Conservation (phyloP, 2,797 vertebrate genomes). For the Leucoraja ocellata region DNA sequence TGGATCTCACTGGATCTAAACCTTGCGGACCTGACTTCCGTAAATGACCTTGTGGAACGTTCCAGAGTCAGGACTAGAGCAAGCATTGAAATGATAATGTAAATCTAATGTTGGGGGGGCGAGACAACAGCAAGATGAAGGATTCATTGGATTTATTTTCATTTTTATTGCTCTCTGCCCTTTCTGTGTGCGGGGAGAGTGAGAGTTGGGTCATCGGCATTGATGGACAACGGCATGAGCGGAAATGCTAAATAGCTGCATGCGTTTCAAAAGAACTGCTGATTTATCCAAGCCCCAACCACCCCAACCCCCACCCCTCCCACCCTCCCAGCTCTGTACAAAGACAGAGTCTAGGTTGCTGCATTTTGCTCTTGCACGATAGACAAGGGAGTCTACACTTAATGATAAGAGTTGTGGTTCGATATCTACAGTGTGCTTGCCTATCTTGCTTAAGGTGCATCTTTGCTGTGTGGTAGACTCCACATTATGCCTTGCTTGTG, state of each 20-base stretch:
- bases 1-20: no score
- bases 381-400: not conserved
- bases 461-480: constrained; percentile 50
- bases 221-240: not conserved
- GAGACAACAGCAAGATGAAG: not conserved
- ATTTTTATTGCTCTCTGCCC: not conserved
- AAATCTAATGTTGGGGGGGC: not conserved
- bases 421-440: constrained; percentile 39
- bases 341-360: not conserved
- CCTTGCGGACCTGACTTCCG: no score
- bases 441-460: constrained; percentile 45
- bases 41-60: no score
- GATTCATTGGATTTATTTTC: not conserved
- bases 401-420: not conserved
- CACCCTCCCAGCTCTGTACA: not conserved
- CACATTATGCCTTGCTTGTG: constrained; percentile 58
- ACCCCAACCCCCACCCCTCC: no score
- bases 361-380: not conserved
- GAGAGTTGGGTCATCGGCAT: not conserved
- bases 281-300: not conserved
- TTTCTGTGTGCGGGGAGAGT: not conserved
- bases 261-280: not conserved
- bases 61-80: not conserved
- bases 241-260: not conserved
- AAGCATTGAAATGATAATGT: not conserved